Conservation (phyloP, 2,113 vertebrate genomes). For the Pycnonotus jocosus region DNA sequence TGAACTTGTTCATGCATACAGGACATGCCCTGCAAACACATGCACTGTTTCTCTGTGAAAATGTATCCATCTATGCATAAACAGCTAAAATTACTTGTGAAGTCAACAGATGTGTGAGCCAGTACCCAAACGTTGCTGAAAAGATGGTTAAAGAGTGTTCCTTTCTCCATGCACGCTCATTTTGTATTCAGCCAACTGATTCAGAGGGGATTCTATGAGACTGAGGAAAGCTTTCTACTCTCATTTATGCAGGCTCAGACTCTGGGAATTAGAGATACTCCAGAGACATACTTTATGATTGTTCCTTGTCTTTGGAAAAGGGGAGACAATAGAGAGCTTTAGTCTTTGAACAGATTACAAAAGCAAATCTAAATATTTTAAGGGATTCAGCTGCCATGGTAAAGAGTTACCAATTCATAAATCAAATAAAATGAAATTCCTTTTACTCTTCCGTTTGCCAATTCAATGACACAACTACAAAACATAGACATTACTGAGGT, state of each 20-base stretch:
- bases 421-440: constrained; percentile 31
- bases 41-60: neutral
- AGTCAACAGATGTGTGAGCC: neutral
- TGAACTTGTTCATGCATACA: neutral
- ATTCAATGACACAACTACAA: neutral
- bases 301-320: constrained; percentile 35
- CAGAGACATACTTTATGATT: constrained; percentile 38
- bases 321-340: constrained; percentile 32
- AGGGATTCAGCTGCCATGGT: neutral
- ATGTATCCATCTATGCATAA: neutral
- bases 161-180: neutral
- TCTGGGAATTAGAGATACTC: constrained; percentile 49
- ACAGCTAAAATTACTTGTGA: constrained; percentile 1
- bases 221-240: constrained; percentile 30
- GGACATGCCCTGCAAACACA: neutral
- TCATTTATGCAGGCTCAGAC: constrained; percentile 51
- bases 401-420: constrained; percentile 37
- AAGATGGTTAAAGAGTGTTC: neutral
- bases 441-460: neutral
- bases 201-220: constrained; percentile 22
- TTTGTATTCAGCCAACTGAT: neutral
- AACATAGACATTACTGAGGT: neutral
- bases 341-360: constrained; percentile 52
- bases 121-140: neutral
- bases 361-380: constrained; percentile 53